Percentiles rank a stretch among this genome's conserved stretches.
These are phyloP conservation scores for Cabera pusaria DNA, from an alignment of 2,888 invertebrate genomes.

Conservation along the genomic window DNA sequence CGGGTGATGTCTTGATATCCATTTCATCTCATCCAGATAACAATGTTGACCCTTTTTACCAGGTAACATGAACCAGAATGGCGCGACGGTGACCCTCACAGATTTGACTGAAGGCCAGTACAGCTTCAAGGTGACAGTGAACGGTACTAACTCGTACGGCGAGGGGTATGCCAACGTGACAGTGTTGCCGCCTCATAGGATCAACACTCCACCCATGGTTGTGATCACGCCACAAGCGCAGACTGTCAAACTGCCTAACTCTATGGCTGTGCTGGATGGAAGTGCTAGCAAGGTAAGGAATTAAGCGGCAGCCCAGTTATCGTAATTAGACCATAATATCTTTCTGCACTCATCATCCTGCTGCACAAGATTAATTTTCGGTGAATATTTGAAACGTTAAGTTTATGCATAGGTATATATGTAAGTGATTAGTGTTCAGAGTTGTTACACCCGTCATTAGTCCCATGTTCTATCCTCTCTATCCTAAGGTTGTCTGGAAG, in stretches of 20 bases:
- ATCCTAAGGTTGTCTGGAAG: too few relatives aligned
- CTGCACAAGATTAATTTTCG: too few relatives aligned
- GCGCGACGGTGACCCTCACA: conserved; percentile 91
- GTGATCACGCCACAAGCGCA: conserved; percentile 93
- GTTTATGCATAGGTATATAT: too few relatives aligned
- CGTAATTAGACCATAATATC: too few relatives aligned
- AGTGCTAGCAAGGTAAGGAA: conserved; percentile 85
- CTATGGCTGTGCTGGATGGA: conserved; percentile 95
- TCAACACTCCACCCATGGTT: conserved; percentile 92
- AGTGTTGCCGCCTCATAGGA: conserved; percentile 91
- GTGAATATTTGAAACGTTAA: too few relatives aligned
- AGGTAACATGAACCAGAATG: conserved; percentile 92
- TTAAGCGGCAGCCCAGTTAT: too few relatives aligned
- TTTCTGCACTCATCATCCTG: too few relatives aligned
- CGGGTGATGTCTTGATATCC: too few relatives aligned
- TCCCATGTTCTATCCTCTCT: too few relatives aligned
- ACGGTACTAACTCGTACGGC: conserved; percentile 89
- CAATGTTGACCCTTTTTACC: conserved; percentile 46
- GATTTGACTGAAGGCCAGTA: conserved; percentile 94
- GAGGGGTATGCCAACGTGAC: conserved; percentile 95
- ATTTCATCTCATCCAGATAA: too few relatives aligned
- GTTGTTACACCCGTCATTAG: too few relatives aligned
- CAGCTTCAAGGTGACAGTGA: conserved; percentile 92
- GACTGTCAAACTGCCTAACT: conserved; percentile 94
- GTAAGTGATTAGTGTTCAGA: too few relatives aligned